Evolutionary conservation across 2,888 invertebrate species (phyloP), one percentile per base, ranked within the genome.

Genomic region (Mythimna impura): DNA sequence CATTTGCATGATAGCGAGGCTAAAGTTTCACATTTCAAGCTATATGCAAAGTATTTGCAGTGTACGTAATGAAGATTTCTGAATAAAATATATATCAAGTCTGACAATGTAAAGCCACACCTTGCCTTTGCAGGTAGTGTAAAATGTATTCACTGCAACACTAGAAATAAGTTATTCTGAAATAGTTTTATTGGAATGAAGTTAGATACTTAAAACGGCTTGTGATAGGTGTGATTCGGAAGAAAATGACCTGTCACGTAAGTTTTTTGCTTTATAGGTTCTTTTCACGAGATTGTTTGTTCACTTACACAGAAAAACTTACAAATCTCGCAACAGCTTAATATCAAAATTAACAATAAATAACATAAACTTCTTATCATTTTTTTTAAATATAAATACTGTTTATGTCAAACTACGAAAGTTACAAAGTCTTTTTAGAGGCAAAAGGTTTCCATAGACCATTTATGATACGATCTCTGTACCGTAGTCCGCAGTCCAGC

Each of bases 1-100:
- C 75, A 84, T 85, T 84, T 81, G 82, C 85, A 86, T 86, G 85
- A 82, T 81, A 84, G 80, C 71, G 68, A 25, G 40, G 72, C 69
- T 74, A 81, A 78, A 84, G 82, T 84, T 85, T 81, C 67, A 78
- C 76, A 60, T 76, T 86, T 73, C 73, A 75, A 73, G 79, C 61
- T 62, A 55, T 77, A 80, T 78, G 80, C 76, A 85, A 78, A 83
- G 69, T 78, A 71, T 40, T 62, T n/a, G 55, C 58, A 54, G 52
- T 67, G 79, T 57, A 76, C 43, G 83, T 79, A 82, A 78, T 68
- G 70, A 71, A 74, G 66, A 78, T 71, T 75, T 69, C 57, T 60
- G 83, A 80, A 66, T 81, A 57, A 80, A 68, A 80, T 76, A 72
- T 72, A 66, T 76, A 76, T 58, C 63, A 72, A 57, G 60, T 55